These are phyloP conservation scores for Minunthozetes semirufus DNA, from an alignment of 2,888 invertebrate species.

Conservation along the genomic window DNA sequence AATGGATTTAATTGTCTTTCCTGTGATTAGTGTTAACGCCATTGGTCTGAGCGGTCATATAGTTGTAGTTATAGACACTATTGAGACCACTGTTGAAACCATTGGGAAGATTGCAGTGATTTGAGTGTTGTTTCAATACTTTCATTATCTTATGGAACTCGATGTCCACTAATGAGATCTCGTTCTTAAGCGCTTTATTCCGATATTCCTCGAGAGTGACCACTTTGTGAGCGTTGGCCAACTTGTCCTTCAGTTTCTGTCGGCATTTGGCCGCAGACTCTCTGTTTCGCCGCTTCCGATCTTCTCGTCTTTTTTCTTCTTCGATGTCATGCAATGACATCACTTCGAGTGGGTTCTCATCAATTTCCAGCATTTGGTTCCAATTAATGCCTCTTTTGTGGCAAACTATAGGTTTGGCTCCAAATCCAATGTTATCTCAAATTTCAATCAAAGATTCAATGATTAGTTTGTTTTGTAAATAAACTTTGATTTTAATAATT, in stretches of 20 bases:
- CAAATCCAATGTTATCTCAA: too few species aligned
- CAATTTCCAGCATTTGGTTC: not conserved
- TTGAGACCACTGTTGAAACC: not conserved
- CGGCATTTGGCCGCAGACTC: slow-evolving; percentile 16
- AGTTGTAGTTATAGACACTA: too few species aligned
- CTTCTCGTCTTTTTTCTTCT: not conserved
- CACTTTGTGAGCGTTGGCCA: not conserved
- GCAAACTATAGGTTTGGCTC: too few species aligned
- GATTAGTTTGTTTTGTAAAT: too few species aligned
- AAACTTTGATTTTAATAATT: too few species aligned
- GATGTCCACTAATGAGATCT: not conserved
- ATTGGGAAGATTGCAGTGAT: not conserved
- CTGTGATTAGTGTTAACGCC: not conserved
- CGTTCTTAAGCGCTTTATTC: not conserved
- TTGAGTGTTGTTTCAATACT: not conserved
- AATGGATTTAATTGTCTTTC: not conserved
- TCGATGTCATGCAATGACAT: not conserved
- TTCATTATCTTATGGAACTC: not conserved
- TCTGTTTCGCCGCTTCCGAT: not conserved
- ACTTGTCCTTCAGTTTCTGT: slow-evolving; percentile 4
- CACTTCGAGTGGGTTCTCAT: not conserved
- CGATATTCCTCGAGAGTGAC: not conserved
- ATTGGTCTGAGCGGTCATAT: too few species aligned
- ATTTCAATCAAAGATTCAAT: too few species aligned
- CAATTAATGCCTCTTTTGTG: too few species aligned